Evolutionary conservation across 2,888 invertebrate genomes (phyloP).

Genomic region (Rhingia campestris): DNA sequence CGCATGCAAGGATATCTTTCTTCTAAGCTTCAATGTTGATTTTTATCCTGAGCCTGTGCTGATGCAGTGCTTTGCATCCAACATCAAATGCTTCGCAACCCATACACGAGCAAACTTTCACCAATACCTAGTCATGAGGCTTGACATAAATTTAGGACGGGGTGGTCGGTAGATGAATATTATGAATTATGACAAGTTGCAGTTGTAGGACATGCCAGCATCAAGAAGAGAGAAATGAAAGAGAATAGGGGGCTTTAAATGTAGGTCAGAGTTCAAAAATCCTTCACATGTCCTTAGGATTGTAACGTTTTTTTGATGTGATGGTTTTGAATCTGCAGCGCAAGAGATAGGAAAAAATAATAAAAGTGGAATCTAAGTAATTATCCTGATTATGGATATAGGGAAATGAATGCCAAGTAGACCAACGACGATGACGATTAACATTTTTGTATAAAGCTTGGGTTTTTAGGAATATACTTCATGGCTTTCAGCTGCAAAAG

Average conservation of each 20-base stretch:
- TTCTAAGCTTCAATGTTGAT: conserved; percentile 64
- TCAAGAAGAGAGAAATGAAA: conserved; percentile 5
- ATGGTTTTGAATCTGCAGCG: conserved; percentile 3
- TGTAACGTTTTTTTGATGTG: conserved; percentile 27
- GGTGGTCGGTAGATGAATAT: conserved; percentile 27
- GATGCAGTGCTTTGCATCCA: conserved; percentile 47
- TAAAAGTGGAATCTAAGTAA: conserved; percentile 51
- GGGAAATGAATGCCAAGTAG: conserved; percentile 50
- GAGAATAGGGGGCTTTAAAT: conserved; percentile 43
- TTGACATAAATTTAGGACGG: conserved; percentile 38
- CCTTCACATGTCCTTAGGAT: conserved; percentile 66
- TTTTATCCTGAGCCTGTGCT: conserved; percentile 61
- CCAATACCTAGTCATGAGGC: conserved; percentile 32
- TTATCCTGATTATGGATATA: conserved; percentile 56
- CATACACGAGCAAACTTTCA: conserved; percentile 47
- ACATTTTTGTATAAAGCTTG: neutral
- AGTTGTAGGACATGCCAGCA: conserved; percentile 62
- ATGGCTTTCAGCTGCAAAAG: neutral
- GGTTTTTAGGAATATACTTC: neutral
- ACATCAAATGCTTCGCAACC: neutral
- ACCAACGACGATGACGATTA: conserved; percentile 25
- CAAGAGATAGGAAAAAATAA: too few species aligned
- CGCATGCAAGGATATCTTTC: conserved; percentile 53
- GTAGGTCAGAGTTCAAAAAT: conserved; percentile 72
- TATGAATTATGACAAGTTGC: conserved; percentile 72